Evolutionary conservation across 2,797 vertebrate genomes (phyloP).

Genomic region (Peromyscus nudipes): DNA sequence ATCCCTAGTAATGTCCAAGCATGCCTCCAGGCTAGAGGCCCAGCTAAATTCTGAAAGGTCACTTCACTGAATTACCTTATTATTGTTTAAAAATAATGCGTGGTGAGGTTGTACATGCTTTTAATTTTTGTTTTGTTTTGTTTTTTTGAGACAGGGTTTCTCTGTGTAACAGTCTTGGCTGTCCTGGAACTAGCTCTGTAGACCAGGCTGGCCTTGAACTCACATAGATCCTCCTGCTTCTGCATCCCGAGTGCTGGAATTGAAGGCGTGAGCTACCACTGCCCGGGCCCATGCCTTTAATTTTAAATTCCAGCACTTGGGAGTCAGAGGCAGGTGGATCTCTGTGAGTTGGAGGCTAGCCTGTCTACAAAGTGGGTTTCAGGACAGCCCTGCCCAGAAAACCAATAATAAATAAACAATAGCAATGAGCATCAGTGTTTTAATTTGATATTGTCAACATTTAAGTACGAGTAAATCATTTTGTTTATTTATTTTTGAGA

Average conservation of each 20-base stretch:
- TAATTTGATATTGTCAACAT: not conserved
- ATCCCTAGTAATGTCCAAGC: not conserved
- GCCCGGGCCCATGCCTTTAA: not conserved
- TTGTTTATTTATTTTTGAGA: not conserved
- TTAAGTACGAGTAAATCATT: not conserved
- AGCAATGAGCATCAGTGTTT: not conserved
- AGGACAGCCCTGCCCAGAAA: no score
- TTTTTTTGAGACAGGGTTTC: no score
- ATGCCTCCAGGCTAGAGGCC: not conserved
- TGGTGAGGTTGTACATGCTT: not conserved
- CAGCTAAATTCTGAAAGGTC: not conserved
- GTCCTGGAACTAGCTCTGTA: no score
- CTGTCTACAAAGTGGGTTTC: not conserved
- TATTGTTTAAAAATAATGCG: not conserved
- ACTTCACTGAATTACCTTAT: not conserved
- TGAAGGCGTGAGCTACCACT: no score
- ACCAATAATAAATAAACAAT: not conserved
- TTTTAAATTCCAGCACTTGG: not conserved
- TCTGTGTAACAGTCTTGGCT: no score
- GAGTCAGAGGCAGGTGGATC: not conserved
- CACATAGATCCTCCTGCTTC: no score
- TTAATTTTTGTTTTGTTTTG: no score
- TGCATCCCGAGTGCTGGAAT: no score
- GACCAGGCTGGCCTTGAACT: no score
- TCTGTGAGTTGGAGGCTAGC: not conserved